These are phyloP conservation scores for Toxotes jaculatrix DNA, from an alignment of 2,113 vertebrate species.

Conservation along the genomic window DNA sequence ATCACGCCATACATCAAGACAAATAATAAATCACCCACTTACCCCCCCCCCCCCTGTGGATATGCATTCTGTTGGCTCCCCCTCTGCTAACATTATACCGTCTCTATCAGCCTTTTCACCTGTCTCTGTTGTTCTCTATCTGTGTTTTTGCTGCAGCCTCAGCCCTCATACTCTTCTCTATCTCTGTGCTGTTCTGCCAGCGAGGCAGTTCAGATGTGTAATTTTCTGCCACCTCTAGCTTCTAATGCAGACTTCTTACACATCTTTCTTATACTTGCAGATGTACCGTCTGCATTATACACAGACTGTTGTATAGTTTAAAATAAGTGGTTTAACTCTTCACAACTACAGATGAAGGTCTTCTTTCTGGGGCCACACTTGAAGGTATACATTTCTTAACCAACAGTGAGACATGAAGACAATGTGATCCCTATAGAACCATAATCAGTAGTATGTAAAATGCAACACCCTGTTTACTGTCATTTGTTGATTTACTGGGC, in stretches of 20 bases:
- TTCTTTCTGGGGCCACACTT: not conserved
- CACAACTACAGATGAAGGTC: not conserved
- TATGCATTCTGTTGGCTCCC: constrained; percentile 45
- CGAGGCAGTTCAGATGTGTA: constrained; percentile 26
- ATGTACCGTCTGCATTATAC: not conserved
- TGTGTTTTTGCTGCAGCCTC: constrained; percentile 57
- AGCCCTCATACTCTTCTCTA: constrained; percentile 36
- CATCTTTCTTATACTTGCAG: constrained; percentile 20
- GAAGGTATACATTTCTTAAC: not conserved
- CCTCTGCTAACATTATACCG: constrained; percentile 42
- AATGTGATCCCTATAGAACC: not conserved
- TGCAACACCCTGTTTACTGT: no score
- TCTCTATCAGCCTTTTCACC: constrained; percentile 63
- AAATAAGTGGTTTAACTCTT: not conserved
- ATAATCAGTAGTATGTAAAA: no score
- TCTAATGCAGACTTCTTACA: constrained; percentile 25
- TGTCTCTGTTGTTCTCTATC: constrained; percentile 47
- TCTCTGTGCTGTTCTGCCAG: constrained; percentile 41
- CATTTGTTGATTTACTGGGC: no score
- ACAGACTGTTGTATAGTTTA: not conserved
- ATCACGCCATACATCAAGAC: constrained; percentile 72
- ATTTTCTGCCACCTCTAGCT: constrained; percentile 29
- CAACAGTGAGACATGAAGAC: not conserved
- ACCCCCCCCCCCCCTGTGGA: constrained; percentile 23
- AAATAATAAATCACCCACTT: constrained; percentile 74